phyloP scores from a whole-genome alignment of 2,797 vertebrate species.

The Nyctalus aviator region DNA sequence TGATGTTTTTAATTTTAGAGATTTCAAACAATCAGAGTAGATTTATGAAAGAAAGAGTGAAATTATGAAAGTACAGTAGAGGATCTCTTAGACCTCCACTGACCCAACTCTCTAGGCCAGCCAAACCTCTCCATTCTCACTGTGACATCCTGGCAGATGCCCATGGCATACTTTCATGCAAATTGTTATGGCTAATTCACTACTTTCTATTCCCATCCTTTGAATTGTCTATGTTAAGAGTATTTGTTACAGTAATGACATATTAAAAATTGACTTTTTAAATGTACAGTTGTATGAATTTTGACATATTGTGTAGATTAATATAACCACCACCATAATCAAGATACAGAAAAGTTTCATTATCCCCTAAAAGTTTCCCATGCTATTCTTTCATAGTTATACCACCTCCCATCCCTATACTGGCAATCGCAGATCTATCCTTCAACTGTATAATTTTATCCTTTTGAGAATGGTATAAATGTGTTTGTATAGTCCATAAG shows the following conservation, averaged over 20 bases:
- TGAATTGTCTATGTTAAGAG: neutral
- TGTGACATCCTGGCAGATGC: neutral
- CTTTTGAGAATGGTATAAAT: neutral
- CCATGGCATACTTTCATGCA: neutral
- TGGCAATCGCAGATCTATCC: neutral
- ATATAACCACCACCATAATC: neutral
- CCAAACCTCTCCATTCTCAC: neutral
- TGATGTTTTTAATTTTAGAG: constrained; percentile 1
- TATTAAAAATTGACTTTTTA: neutral
- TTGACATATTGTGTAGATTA: neutral
- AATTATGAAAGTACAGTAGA: neutral
- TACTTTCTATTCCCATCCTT: neutral
- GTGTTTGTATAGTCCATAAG: neutral
- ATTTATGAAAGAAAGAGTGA: neutral
- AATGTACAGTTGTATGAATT: neutral
- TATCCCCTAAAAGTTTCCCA: neutral
- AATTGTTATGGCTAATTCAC: neutral
- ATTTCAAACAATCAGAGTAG: neutral
- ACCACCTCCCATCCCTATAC: neutral
- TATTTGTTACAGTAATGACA: neutral
- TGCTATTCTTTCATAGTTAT: neutral
- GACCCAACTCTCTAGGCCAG: neutral
- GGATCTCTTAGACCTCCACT: neutral
- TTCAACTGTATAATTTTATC: neutral
- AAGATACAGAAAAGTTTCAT: neutral